Evolutionary conservation across 2,888 invertebrate species (phyloP).

Genomic region (Sarcophaga carnaria): DNA sequence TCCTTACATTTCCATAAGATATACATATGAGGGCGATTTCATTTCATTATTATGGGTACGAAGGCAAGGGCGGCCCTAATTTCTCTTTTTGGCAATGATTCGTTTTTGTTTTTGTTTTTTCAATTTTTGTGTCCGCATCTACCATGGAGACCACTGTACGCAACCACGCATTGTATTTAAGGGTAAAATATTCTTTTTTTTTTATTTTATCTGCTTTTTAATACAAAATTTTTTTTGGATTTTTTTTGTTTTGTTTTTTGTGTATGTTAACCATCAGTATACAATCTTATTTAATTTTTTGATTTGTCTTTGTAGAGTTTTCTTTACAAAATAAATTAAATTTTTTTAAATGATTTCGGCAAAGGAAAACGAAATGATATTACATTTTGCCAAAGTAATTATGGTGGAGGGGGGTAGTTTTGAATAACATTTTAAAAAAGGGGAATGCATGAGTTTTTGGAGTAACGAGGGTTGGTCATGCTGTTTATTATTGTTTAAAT

Average conservation of each 20-base stretch:
- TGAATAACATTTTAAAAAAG: too few relatives aligned
- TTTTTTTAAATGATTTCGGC: too few relatives aligned
- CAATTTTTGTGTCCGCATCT: slow-evolving; percentile 80
- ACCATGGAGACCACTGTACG: slow-evolving; percentile 82
- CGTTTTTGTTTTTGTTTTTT: neutral
- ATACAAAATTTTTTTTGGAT: neutral
- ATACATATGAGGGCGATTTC: slow-evolving; percentile 4
- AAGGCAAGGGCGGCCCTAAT: slow-evolving; percentile 45
- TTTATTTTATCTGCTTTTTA: slow-evolving; percentile 23
- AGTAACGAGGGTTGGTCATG: slow-evolving; percentile 50
- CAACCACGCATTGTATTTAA: slow-evolving; percentile 78
- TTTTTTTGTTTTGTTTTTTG: slow-evolving; percentile 2
- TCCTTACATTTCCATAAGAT: slow-evolving; percentile 56
- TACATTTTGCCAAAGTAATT: too few relatives aligned
- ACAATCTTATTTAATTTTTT: slow-evolving; percentile 43
- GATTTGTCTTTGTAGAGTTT: neutral
- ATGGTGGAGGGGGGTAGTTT: too few relatives aligned
- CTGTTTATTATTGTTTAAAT: slow-evolving; percentile 6
- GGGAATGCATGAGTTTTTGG: slow-evolving; percentile 53
- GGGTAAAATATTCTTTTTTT: slow-evolving; percentile 51
- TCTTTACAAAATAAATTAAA: neutral
- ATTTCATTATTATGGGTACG: neutral
- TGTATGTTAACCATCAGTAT: slow-evolving; percentile 19
- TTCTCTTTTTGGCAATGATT: slow-evolving; percentile 66
- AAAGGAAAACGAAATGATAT: too few relatives aligned